These are phyloP conservation scores for Aldabrachelys gigantea DNA, from an alignment of 2,113 vertebrate species.

Conservation along the genomic window DNA sequence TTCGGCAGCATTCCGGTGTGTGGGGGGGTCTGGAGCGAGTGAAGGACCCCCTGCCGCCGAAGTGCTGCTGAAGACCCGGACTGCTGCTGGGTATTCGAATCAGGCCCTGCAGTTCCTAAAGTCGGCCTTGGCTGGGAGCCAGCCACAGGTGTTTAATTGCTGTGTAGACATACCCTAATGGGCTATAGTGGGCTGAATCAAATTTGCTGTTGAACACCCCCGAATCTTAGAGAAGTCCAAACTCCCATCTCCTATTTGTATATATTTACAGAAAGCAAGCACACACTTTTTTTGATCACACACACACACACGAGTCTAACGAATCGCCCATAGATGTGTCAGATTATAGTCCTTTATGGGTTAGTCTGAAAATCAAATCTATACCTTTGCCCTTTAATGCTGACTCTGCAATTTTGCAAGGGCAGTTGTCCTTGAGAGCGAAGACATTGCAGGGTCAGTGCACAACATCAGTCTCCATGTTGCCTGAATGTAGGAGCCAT, in stretches of 20 bases:
- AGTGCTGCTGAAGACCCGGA: too few relatives aligned
- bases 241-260: not conserved
- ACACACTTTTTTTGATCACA: not conserved
- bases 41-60: too few relatives aligned
- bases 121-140: not conserved
- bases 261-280: not conserved
- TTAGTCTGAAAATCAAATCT: not conserved
- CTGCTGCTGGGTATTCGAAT: too few relatives aligned
- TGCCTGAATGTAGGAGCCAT: not conserved
- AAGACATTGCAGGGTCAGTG: not conserved
- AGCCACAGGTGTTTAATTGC: not conserved
- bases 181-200: not conserved
- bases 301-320: not conserved
- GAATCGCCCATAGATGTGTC: not conserved
- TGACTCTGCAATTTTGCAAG: constrained; percentile 33
- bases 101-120: too few relatives aligned
- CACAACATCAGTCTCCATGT: not conserved
- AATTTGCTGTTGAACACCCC: not conserved
- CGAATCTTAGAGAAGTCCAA: not conserved
- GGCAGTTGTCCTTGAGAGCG: constrained; percentile 26
- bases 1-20: too few relatives aligned
- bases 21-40: too few relatives aligned
- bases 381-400: not conserved
- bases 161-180: not conserved
- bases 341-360: not conserved